A percentile compares a stretch with the other conserved stretches of the same genome.
phyloP scores from a whole-genome alignment of 2,797 vertebrate species.

The Lycodopsis pacificus region DNA sequence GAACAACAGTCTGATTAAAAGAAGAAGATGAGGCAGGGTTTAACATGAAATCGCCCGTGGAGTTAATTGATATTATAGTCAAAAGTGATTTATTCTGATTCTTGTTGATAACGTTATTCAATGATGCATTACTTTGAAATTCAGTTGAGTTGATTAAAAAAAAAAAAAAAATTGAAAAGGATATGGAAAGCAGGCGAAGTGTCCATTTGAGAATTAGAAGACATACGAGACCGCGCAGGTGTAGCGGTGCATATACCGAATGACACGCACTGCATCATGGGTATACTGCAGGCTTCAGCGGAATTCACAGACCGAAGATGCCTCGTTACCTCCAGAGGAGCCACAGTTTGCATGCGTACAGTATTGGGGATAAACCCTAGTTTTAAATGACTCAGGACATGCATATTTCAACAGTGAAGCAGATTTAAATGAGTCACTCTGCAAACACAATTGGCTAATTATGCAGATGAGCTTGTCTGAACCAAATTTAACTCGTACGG shows the following conservation, averaged over 20 bases:
- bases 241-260: not conserved
- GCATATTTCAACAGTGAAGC: slow-evolving; percentile 67
- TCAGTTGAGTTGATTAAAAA: slow-evolving; percentile 4
- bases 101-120: slow-evolving; percentile 52
- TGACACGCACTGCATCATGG: not conserved
- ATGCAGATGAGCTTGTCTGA: slow-evolving; percentile 70
- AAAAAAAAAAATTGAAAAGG: not conserved
- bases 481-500: slow-evolving; percentile 69
- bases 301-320: slow-evolving; percentile 34
- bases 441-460: slow-evolving; percentile 76
- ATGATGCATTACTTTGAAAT: slow-evolving; percentile 25
- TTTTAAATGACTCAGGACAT: slow-evolving; percentile 70
- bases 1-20: slow-evolving; percentile 13
- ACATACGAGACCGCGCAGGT: not conserved
- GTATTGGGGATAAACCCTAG: slow-evolving; percentile 54
- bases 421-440: slow-evolving; percentile 66
- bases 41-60: slow-evolving; percentile 34
- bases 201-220: not conserved
- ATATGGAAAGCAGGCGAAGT: not conserved
- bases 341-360: slow-evolving; percentile 23
- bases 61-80: slow-evolving; percentile 66
- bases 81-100: slow-evolving; percentile 61
- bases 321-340: slow-evolving; percentile 31
- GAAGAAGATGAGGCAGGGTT: slow-evolving; percentile 43
- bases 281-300: slow-evolving; percentile 1